Evolutionary conservation across 2,888 invertebrate genomes (phyloP).

Genomic region (Sipha maydis): DNA sequence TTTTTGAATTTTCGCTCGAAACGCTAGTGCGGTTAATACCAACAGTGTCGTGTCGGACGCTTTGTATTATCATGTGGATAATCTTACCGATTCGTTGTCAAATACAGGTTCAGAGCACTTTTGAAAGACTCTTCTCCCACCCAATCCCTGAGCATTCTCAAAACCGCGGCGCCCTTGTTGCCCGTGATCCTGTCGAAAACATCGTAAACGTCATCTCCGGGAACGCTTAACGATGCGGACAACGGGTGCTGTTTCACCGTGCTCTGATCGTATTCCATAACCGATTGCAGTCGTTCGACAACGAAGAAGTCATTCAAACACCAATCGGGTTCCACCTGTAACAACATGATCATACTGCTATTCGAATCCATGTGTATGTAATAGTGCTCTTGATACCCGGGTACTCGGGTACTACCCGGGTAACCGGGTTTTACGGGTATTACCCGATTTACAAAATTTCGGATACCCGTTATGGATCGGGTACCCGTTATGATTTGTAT

Average conservation of each 20-base stretch:
- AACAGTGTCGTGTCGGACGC: too few species aligned
- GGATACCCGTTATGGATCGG: too few species aligned
- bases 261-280: constrained; percentile 71
- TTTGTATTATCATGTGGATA: too few species aligned
- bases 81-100: constrained; percentile 68
- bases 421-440: too few species aligned
- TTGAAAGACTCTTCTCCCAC: constrained; percentile 80
- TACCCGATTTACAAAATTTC: too few species aligned
- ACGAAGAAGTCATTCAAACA: constrained; percentile 64
- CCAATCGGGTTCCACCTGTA: constrained; percentile 64
- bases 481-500: too few species aligned
- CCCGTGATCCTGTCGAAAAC: constrained; percentile 78
- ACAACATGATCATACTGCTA: neutral
- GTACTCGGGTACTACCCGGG: too few species aligned
- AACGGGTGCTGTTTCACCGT: constrained; percentile 72
- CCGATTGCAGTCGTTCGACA: constrained; percentile 67
- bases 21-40: too few species aligned
- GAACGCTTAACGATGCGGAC: constrained; percentile 71
- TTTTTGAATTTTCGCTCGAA: too few species aligned
- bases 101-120: constrained; percentile 75
- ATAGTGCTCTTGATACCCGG: too few species aligned
- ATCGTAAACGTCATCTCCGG: constrained; percentile 71
- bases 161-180: constrained; percentile 74
- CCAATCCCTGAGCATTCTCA: constrained; percentile 90
- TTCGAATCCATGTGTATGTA: too few species aligned